Evolutionary conservation across 2,888 invertebrate species (phyloP).

Genomic region (Folsomia candida): DNA sequence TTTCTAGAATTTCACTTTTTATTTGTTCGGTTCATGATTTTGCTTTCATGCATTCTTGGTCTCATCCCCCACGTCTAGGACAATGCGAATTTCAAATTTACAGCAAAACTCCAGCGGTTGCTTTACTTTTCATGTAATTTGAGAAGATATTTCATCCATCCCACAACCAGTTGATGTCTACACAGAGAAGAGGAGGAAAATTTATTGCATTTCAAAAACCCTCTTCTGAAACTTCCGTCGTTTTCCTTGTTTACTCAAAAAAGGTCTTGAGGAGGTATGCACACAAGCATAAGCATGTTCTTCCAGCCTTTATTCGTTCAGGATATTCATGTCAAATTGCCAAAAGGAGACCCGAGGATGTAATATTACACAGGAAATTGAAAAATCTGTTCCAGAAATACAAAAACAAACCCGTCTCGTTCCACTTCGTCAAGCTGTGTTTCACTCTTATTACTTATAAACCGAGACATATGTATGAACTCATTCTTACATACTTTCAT

Average conservation of each 20-base stretch:
- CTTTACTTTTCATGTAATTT: too few relatives aligned
- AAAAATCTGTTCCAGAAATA: constrained; percentile 33
- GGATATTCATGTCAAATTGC: constrained; percentile 21
- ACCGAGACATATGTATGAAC: too few relatives aligned
- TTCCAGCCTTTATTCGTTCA: constrained; percentile 13
- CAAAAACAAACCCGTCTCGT: too few relatives aligned
- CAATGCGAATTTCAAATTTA: not conserved
- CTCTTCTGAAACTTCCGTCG: not conserved
- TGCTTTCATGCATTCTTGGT: constrained; percentile 2
- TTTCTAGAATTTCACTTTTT: constrained; percentile 39
- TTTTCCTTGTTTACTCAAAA: not conserved
- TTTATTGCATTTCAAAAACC: not conserved
- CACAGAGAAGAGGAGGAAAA: not conserved
- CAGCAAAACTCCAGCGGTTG: too few relatives aligned
- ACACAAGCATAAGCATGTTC: not conserved
- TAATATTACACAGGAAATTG: constrained; percentile 44
- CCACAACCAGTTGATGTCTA: too few relatives aligned
- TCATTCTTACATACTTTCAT: too few relatives aligned
- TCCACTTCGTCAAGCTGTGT: too few relatives aligned
- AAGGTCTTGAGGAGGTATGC: not conserved
- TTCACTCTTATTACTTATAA: too few relatives aligned
- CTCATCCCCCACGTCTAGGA: not conserved
- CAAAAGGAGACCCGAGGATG: constrained; percentile 18
- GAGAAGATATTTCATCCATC: too few relatives aligned
- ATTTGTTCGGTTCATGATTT: constrained; percentile 8